phyloP scores from a whole-genome alignment of 64 coral and sea anemone species.

The Porites lutea region DNA sequence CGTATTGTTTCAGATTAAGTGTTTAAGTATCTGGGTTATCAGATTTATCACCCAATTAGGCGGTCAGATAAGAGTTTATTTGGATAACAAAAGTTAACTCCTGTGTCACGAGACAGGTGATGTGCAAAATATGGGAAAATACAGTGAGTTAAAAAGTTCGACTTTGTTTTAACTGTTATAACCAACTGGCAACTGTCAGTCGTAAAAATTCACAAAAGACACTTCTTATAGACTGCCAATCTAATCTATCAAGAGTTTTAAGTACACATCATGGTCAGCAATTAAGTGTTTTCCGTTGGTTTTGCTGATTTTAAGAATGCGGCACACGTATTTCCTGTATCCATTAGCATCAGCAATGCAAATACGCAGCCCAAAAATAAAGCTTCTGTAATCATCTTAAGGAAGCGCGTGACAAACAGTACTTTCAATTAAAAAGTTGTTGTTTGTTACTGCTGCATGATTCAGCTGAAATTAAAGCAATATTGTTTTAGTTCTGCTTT shows the following conservation, averaged over 20 bases:
- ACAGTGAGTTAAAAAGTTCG: too few relatives aligned
- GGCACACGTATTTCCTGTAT: neutral
- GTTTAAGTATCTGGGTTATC: neutral
- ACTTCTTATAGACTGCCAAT: too few relatives aligned
- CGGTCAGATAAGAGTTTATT: neutral
- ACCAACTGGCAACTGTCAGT: too few relatives aligned
- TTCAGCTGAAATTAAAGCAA: neutral
- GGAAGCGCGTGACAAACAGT: neutral
- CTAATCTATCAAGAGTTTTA: too few relatives aligned
- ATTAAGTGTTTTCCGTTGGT: neutral
- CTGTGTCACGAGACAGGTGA: neutral
- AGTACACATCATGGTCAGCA: neutral
- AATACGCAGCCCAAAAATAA: neutral
- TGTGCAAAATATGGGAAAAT: neutral
- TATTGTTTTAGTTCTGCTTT: neutral
- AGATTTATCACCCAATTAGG: constrained; percentile 6
- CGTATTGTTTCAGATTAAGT: neutral
- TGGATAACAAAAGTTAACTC: neutral
- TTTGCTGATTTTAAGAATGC: neutral
- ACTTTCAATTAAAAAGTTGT: neutral
- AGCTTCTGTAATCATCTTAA: constrained; percentile 13
- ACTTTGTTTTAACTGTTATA: too few relatives aligned
- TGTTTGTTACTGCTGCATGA: neutral
- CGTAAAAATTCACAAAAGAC: too few relatives aligned
- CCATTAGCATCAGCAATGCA: neutral